These are phyloP conservation scores for Phymatocera aterrima DNA, from an alignment of 2,888 invertebrate species.

Conservation along the genomic window DNA sequence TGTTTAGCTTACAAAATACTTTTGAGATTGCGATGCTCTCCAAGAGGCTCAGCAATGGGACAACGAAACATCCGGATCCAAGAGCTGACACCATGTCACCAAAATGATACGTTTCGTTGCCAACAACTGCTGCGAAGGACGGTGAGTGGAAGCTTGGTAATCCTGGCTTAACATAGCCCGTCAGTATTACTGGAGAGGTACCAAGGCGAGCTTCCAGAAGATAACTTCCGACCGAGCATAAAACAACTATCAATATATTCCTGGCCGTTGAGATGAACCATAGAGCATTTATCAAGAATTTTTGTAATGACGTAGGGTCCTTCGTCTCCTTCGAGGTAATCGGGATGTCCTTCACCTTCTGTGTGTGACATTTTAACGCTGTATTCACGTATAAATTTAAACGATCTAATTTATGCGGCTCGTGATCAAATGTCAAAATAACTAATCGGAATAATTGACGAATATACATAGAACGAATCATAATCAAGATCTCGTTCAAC, in stretches of 20 bases:
- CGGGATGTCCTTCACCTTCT: slow-evolving; percentile 85
- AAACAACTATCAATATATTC: slow-evolving; percentile 86
- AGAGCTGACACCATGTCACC: slow-evolving; percentile 79
- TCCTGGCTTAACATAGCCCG: slow-evolving; percentile 84
- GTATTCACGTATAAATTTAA: background rate
- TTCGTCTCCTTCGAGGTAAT: slow-evolving; percentile 74
- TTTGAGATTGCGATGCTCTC: slow-evolving; percentile 85
- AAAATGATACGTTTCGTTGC: slow-evolving; percentile 77
- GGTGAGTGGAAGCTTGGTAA: slow-evolving; percentile 81
- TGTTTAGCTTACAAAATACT: slow-evolving; percentile 83
- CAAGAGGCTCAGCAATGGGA: slow-evolving; percentile 82
- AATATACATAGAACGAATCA: too few species aligned
- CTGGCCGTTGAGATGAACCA: slow-evolving; percentile 86
- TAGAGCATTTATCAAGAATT: slow-evolving; percentile 77
- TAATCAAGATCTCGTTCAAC: too few species aligned
- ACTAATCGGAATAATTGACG: background rate
- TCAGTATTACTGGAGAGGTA: slow-evolving; percentile 81
- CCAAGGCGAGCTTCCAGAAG: slow-evolving; percentile 78
- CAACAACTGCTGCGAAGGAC: slow-evolving; percentile 81
- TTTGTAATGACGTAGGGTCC: slow-evolving; percentile 74
- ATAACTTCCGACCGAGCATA: slow-evolving; percentile 82
- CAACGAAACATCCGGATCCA: slow-evolving; percentile 81
- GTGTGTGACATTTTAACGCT: slow-evolving; percentile 49
- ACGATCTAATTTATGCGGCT: background rate
- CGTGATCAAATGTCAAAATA: too few species aligned